Base-by-base conservation (phyloP, 2,113 vertebrate genomes). In the Eleginops maclovinus region DNA sequence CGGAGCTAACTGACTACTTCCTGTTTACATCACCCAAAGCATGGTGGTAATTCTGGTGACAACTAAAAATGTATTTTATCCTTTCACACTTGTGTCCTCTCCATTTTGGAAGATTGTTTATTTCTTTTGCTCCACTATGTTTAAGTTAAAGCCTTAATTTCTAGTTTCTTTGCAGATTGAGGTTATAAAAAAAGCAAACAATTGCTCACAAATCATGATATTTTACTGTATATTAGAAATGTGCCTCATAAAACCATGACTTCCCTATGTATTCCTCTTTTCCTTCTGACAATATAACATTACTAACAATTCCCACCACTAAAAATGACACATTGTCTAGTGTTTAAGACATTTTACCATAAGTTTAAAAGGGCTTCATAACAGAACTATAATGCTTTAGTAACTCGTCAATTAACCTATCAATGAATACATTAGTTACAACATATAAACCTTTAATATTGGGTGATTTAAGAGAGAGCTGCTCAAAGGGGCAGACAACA, bases 21-120 rank as follows among this genome's bases (percentile, higher is more conserved):
- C 71, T 63, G 71, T 54, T 73, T 44, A 53, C 16, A 26, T 43
- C 16, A 6, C 47, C 16, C 71, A 54, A 24, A 40, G 58, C 49
- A 62, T 63, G 10, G 43, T 43, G 49, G 47, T 47, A 28, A 41
- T 14, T 3, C 15, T 56, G 22, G 53, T 26, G 40, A 1, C 8
- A 17, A 21, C 31, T 36, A 5, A 36, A 70, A 70, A 28, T 16
- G 14, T 13, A 55, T 14, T 28, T 67, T 22, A 22, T 13, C 4
- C 21, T 22, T 19, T 21, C 5, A 49, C 24, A 22, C 51, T 22
- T 28, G 3, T 28, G 16, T 55, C 24, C 14, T 22, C 24, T 28
- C 9, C 24, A 55, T 28, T 55, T 55, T 55, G 24, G 13, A 55
- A 55, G 24, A 14, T 14, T 26, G 14, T 16, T 9, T 55, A 26